Conservation (phyloP, 2,797 vertebrate genomes). For the Valencia hispanica region DNA sequence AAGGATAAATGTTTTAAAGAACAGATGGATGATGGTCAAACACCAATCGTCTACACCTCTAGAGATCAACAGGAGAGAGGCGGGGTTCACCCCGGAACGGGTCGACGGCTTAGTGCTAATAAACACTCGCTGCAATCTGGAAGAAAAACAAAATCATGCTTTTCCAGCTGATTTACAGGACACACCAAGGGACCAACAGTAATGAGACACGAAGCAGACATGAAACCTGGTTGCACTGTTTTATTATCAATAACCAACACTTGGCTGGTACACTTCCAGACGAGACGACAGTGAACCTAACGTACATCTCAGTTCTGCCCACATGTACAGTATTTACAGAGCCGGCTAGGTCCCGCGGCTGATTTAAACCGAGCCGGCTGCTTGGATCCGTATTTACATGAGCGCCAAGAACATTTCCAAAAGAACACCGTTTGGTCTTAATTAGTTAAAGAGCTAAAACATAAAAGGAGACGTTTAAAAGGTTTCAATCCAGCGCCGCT, state of each 20-base stretch:
- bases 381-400: not conserved
- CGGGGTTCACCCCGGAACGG: too few relatives aligned
- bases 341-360: conserved; percentile 21
- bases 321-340: conserved; percentile 65
- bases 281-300: conserved; percentile 52
- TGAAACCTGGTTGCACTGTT: conserved; percentile 46
- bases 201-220: not conserved
- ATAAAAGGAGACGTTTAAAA: not conserved
- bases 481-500: not conserved
- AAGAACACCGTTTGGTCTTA: not conserved
- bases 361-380: not conserved
- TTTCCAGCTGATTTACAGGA: too few relatives aligned
- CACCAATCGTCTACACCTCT: too few relatives aligned
- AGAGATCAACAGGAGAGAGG: too few relatives aligned
- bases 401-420: not conserved
- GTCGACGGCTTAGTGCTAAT: too few relatives aligned
- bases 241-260: conserved; percentile 53
- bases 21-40: not conserved
- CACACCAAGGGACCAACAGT: too few relatives aligned
- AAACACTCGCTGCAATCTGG: too few relatives aligned
- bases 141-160: not conserved
- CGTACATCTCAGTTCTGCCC: conserved; percentile 48
- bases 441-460: not conserved
- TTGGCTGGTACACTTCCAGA: conserved; percentile 49
- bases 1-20: too few relatives aligned